Conservation (phyloP, 2,888 invertebrate species). For the Phaonia tiefii region DNA sequence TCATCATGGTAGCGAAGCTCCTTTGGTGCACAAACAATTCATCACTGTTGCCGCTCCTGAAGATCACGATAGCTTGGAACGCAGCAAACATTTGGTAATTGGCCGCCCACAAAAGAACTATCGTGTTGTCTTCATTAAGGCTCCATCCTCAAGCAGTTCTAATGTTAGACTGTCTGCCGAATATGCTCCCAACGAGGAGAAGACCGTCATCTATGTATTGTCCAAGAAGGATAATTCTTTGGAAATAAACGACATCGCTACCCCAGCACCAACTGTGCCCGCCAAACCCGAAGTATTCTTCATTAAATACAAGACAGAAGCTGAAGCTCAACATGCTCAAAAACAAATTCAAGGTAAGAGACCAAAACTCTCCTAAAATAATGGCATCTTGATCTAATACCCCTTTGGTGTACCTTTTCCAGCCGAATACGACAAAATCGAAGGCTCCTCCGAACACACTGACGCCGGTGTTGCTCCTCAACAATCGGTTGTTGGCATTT, state of each 20-base stretch:
- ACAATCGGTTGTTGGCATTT: conserved; percentile 65
- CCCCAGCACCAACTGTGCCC: conserved; percentile 78
- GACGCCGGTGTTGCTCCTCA: conserved; percentile 72
- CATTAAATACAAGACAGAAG: conserved; percentile 79
- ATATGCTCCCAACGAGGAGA: conserved; percentile 78
- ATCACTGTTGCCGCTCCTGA: conserved; percentile 78
- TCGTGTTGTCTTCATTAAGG: conserved; percentile 79
- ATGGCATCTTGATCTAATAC: neutral
- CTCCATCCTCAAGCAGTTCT: conserved; percentile 75
- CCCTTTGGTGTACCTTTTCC: conserved; percentile 58
- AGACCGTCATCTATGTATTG: conserved; percentile 79
- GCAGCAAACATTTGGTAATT: conserved; percentile 75
- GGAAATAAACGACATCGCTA: conserved; percentile 76
- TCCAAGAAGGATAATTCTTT: conserved; percentile 77
- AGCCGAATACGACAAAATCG: conserved; percentile 75
- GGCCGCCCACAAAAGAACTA: conserved; percentile 78
- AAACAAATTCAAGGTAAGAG: conserved; percentile 77
- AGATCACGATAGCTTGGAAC: conserved; percentile 74
- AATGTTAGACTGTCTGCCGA: conserved; percentile 76
- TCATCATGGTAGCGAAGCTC: conserved; percentile 67
- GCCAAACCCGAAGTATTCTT: conserved; percentile 80
- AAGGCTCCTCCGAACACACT: conserved; percentile 76
- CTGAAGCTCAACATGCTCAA: conserved; percentile 78
- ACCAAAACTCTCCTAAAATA: conserved; percentile 75
- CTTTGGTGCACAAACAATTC: conserved; percentile 77